Evolutionary conservation across 2,797 vertebrate genomes (phyloP), one percentile per base, ranked within the genome.

Genomic region (Erethizon dorsatum): DNA sequence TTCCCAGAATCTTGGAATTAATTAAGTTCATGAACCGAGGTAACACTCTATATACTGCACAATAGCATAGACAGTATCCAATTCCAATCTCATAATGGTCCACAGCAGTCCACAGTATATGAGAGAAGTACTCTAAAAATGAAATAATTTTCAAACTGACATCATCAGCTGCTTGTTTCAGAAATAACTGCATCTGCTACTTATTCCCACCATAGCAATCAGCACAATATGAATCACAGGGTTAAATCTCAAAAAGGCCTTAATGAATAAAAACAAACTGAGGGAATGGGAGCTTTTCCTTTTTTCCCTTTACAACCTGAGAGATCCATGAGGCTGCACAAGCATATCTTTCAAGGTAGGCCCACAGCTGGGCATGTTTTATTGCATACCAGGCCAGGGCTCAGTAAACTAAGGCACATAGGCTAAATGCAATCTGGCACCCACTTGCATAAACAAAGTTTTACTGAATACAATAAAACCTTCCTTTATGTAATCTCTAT

Each of bases 61-160:
- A 37, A 37, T 37, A 37, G n/a, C n/a, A 69, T 69, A 37, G 17
- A 18, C 4, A 9, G n/a, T 37, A 8, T 37, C 67, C n/a, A 69
- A 37, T 69, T 69, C n/a, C 18, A 69, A 37, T 69, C 22, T n/a
- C 69, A 47, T 0, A 59, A 88, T 52, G 37, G 54, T 67, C 63
- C n/a, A 85, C 17, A 93, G 71, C 22, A 86, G n/a, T 20, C n/a
- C 37, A 83, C 15, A 65, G 18, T 8, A 86, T 24, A 78, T 1
- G 71, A 94, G 57, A 94, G 24, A 94, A 69, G 50, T 61, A 52
- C 41, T 67, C 57, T 83, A 65, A 59, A 83, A 88, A 59, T 79
- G 56, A 90, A 87, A 56, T 87, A 67, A 61, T 77, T 82, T 84
- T 50, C 65, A 91, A 22, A 41, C 0, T 31, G 50, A 80, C 45